Evolutionary conservation across 1,140 invertebrate species (phyloP).

Genomic region (Drosophila pseudoananassae): DNA sequence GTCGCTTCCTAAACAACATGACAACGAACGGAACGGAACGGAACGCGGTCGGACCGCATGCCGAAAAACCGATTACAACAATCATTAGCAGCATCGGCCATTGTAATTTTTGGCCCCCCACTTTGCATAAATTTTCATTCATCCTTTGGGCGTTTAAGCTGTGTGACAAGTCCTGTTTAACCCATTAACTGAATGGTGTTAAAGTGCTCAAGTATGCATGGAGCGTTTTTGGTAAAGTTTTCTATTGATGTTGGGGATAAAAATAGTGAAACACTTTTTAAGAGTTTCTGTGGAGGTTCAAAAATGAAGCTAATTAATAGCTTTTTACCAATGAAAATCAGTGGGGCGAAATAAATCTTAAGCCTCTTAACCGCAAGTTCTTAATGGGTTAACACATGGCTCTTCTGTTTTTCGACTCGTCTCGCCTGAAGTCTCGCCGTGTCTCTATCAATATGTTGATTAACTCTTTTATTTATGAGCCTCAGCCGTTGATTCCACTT

Average conservation of each 20-base stretch:
- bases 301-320: no score
- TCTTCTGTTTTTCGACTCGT: neutral
- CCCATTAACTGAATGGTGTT: constrained; percentile 38
- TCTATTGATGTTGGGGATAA: constrained; percentile 23
- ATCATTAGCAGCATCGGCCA: constrained; percentile 61
- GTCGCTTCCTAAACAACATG: constrained; percentile 65
- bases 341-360: neutral
- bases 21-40: constrained; percentile 29
- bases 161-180: constrained; percentile 39
- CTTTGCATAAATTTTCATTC: constrained; percentile 50
- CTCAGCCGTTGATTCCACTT: constrained; percentile 67
- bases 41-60: constrained; percentile 29
- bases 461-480: constrained; percentile 81
- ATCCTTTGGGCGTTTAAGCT: constrained; percentile 34
- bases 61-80: constrained; percentile 69
- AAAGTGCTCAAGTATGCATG: constrained; percentile 27
- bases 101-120: constrained; percentile 37
- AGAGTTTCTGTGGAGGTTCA: neutral
- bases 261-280: neutral
- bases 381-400: constrained; percentile 39
- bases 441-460: constrained; percentile 76
- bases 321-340: no score
- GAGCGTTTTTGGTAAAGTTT: constrained; percentile 17
- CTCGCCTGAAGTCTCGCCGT: constrained; percentile 32
- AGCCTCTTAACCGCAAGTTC: constrained; percentile 15